A percentile compares a stretch with the other conserved stretches of the same genome.
Evolutionary conservation across 2,797 vertebrate genomes (phyloP).

Genomic region (Garrulus glandarius): DNA sequence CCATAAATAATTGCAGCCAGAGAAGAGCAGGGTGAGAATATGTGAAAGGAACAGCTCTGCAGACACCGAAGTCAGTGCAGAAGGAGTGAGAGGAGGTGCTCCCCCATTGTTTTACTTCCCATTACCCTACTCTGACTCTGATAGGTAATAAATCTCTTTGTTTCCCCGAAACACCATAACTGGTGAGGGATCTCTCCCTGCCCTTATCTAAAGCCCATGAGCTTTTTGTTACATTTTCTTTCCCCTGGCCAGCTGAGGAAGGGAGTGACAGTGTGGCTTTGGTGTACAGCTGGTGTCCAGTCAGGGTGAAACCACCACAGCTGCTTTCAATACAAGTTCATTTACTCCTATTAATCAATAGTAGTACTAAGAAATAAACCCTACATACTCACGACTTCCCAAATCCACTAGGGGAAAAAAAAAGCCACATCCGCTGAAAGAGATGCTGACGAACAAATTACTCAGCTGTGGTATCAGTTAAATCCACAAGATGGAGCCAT

Average conservation of each 20-base stretch:
- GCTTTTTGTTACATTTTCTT: background rate
- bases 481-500: background rate
- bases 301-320: background rate
- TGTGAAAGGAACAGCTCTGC: background rate
- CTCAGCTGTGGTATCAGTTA: background rate
- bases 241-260: background rate
- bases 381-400: background rate
- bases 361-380: background rate
- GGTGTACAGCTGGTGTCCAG: background rate
- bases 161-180: background rate
- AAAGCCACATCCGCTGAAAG: fast-evolving
- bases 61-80: background rate
- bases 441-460: background rate
- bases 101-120: background rate
- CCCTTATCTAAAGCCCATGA: background rate
- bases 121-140: background rate
- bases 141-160: background rate
- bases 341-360: background rate
- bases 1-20: background rate
- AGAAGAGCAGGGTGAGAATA: background rate
- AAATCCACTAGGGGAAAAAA: fast-evolving
- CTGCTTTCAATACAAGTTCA: background rate
- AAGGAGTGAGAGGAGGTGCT: background rate
- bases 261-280: background rate
- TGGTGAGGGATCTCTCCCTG: background rate